These are phyloP conservation scores for Pterocles burchelli DNA, from an alignment of 2,113 vertebrate genomes.

Conservation along the genomic window DNA sequence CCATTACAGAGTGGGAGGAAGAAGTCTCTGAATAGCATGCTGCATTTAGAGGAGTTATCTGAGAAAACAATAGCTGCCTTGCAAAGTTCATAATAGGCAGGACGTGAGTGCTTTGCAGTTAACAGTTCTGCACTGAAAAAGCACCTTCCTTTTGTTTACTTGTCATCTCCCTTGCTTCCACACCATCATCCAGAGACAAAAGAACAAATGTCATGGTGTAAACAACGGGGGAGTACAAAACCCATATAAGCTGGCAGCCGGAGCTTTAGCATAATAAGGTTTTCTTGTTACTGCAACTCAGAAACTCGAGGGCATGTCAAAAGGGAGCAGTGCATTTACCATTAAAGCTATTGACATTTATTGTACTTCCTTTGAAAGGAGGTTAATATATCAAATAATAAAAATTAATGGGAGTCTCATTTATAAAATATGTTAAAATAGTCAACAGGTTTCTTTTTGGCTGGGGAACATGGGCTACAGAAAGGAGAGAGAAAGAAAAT, in stretches of 20 bases:
- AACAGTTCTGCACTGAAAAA: not conserved
- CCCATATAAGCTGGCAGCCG: not conserved
- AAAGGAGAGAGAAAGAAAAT: slow-evolving; percentile 1
- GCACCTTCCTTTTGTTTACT: not conserved
- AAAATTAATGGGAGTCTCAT: slow-evolving; percentile 46
- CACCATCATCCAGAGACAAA: not conserved
- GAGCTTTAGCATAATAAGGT: not conserved
- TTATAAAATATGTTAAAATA: slow-evolving; percentile 50
- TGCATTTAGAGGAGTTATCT: not conserved
- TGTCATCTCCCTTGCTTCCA: not conserved
- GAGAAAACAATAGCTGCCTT: not conserved
- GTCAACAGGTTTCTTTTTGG: slow-evolving; percentile 30
- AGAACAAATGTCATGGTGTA: not conserved
- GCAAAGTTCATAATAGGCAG: not conserved
- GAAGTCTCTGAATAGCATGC: not conserved
- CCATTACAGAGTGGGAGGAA: not conserved
- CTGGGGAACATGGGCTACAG: not conserved
- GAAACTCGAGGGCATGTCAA: slow-evolving; percentile 53
- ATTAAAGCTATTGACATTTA: slow-evolving; percentile 41
- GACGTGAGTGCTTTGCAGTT: not conserved
- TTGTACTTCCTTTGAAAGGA: slow-evolving; percentile 49
- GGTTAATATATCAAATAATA: slow-evolving; percentile 52
- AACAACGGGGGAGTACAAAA: not conserved
- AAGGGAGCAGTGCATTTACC: not conserved
- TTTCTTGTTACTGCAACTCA: not conserved